Evolutionary conservation across 2,888 invertebrate species (phyloP), one percentile per base, ranked within the genome.

Genomic region (Mythimna albipuncta): DNA sequence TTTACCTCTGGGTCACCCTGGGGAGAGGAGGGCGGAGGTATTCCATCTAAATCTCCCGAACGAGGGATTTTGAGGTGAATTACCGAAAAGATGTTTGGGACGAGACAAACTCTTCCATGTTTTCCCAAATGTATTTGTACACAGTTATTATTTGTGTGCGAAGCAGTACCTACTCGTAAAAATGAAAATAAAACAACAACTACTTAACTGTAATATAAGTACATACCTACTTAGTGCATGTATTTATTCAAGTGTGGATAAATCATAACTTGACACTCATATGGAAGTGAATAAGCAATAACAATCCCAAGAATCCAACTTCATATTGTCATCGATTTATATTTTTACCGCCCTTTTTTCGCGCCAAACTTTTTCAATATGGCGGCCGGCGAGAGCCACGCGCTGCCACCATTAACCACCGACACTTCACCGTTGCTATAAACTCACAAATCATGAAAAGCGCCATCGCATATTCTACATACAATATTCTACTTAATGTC

Each of bases 401-500:
- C 95, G 93, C 93, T 93, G 94, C 94, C 94, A 94, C 96, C 96
- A 96, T 95, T 95, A 96, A 95, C 94, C 95, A 94, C 95, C 95
- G 94, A 94, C 95, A 96, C 96, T 96, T 95, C 96, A 95, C 95
- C 95, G 95, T 94, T 92, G 94, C 95, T 95, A 96, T 96, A 96
- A 96, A 96, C 96, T 96, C 96, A 96, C 96, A 96, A 96, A 96
- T 96, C 96, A 96, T 96, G 95, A 95, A 95, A 95, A 93, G 93
- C 93, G 91, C 93, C 91, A 92, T 92, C 92, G 86, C 75, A 78
- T 66, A 73, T 68, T 75, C 64, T 77, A 73, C 91, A 89, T 72
- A 84, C 90, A 85, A 95, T 88, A 90, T 81, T 88, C 87, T 80
- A 90, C 93, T 88, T 84, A 91, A 90, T 82, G 41, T 3, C 82